Percentiles rank a stretch among this genome's conserved stretches.
Conservation (phyloP, 2,797 vertebrate genomes). For the Sandelia bainsii region DNA sequence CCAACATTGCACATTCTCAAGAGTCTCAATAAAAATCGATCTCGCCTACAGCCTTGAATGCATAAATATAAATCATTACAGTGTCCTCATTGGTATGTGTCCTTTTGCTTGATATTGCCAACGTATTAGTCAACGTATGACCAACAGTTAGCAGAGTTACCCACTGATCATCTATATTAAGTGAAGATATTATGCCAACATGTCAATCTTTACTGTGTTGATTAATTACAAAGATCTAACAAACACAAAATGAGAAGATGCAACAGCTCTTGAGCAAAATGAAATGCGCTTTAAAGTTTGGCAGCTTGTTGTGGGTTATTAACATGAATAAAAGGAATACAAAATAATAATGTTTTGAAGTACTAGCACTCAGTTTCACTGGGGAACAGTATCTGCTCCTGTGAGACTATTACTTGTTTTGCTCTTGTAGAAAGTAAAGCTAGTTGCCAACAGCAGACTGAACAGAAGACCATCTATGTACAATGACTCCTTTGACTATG, state of each 20-base stretch:
- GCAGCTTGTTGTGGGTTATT: conserved; percentile 18
- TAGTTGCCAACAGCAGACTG: conserved; percentile 20
- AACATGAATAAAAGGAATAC: conserved; percentile 6
- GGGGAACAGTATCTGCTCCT: conserved; percentile 30
- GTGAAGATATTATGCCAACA: not conserved
- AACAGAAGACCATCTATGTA: conserved; percentile 18
- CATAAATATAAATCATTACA: conserved; percentile 35
- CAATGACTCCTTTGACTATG: not conserved
- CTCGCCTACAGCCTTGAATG: conserved; percentile 23
- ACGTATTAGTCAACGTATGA: conserved; percentile 1
- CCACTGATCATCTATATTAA: not conserved
- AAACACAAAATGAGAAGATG: not conserved
- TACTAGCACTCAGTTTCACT: conserved; percentile 8
- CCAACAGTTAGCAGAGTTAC: not conserved
- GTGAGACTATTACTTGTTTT: conserved; percentile 51
- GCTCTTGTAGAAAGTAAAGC: conserved; percentile 37
- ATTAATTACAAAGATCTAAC: not conserved
- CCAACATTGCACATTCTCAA: not conserved
- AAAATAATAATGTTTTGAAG: conserved; percentile 44
- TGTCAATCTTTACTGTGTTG: not conserved
- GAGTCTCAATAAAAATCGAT: conserved; percentile 42
- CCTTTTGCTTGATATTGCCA: conserved; percentile 9
- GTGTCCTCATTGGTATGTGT: conserved; percentile 26
- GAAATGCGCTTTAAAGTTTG: conserved; percentile 1
- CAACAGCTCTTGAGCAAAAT: not conserved